Evolutionary conservation across 2,797 vertebrate species (phyloP), one percentile per base, ranked within the genome.

Genomic region (Alosa sapidissima): DNA sequence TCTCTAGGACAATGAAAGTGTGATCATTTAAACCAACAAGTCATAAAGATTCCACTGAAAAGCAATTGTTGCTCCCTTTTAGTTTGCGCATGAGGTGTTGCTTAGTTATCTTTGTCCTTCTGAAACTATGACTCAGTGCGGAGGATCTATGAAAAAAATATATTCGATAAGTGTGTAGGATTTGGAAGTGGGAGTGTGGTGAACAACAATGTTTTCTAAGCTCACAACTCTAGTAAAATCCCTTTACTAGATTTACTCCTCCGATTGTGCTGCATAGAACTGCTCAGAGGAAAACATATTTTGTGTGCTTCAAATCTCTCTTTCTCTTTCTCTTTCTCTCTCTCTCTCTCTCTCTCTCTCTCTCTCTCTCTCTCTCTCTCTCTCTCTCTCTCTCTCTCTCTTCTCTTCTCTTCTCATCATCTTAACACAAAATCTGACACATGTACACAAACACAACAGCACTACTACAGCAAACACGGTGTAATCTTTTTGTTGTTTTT

Each of bases 401-500:
- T n/a, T n/a, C n/a, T n/a, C 28, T 47, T 62, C 48, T 11, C 84
- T 51, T 36, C 16, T 47, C 72, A 78, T 14, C 16, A 78, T 45
- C 72, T 45, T 21, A 78, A 78, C 14, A 78, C 41, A 78, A 78
- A 78, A 78, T 78, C 41, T 21, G 13, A 45, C 9, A 24, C 68
- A 47, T 55, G 7, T 81, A 81, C 82, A 87, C 54, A 88, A 62
- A 84, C 19, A 49, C 82, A 82, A 75, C 8, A 21, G 24, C 8
- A 78, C 72, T 47, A 45, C 14, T 2, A 41, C 16, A 78, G 72
- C 36, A 45, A 78, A 78, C 21, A 78, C 36, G 1, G 72, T 78
- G 72, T 78, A 45, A 78, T 78, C 72, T 78, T 78, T 47, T 36
- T 72, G 88, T 88, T 91, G 87, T 90, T 89, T 86, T 84, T 54